A percentile compares a stretch with the other conserved stretches of the same genome.
Evolutionary conservation across 2,113 vertebrate genomes (phyloP).

Genomic region (Poeciliopsis retropinna): DNA sequence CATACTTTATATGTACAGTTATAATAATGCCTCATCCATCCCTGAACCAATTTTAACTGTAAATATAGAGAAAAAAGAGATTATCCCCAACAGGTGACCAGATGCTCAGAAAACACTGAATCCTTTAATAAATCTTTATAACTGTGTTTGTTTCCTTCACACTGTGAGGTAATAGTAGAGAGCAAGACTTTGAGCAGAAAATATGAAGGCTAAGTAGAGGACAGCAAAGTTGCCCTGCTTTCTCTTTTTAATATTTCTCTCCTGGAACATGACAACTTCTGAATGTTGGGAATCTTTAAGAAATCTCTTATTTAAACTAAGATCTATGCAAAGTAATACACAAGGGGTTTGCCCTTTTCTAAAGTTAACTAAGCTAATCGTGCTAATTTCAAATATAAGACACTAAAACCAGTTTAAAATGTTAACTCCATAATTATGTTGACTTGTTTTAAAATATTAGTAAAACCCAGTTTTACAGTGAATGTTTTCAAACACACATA

Average conservation of each 20-base stretch:
- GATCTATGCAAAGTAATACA: too few species aligned
- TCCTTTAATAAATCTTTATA: not conserved
- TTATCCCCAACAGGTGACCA: not conserved
- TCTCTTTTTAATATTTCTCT: too few species aligned
- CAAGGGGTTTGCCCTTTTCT: too few species aligned
- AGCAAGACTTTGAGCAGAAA: not conserved
- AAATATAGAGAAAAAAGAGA: not conserved
- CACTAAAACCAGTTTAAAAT: too few species aligned
- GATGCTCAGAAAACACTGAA: not conserved
- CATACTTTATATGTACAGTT: not conserved
- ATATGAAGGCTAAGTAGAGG: not conserved
- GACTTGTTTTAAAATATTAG: too few species aligned
- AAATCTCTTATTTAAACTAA: too few species aligned
- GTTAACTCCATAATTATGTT: not conserved
- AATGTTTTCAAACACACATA: too few species aligned
- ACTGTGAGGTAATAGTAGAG: not conserved
- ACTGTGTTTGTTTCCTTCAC: not conserved
- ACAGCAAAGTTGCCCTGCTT: not conserved
- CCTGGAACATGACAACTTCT: not conserved
- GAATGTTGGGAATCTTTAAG: not conserved
- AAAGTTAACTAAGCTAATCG: too few species aligned
- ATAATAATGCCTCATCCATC: not conserved
- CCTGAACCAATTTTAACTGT: not conserved
- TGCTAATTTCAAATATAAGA: too few species aligned
- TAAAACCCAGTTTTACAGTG: too few species aligned